Evolutionary conservation across 2,888 invertebrate species (phyloP), one percentile per base, ranked within the genome.

Genomic region (Drosophila planitibia): DNA sequence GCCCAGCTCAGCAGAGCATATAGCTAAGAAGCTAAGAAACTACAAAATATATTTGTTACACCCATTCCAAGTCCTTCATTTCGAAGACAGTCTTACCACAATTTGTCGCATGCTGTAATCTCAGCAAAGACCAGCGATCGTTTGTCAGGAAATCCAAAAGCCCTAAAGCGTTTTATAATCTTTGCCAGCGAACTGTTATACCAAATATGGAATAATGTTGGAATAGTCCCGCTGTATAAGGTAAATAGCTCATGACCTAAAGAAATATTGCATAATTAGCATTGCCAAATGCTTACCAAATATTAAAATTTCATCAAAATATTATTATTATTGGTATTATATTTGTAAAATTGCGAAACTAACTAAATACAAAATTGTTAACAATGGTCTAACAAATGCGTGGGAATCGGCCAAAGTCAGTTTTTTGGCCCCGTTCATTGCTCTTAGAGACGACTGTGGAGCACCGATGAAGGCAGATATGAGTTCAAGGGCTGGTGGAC

Each of bases 381-480:
- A 83, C 76, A 79, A 74, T 70, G 66, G 67, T 59, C 47, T 33
- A 67, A 65, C 58, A 72, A 76, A 74, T 88, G 81, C 57, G 74
- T 64, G 49, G 79, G 69, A 67, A 53, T 69, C 75, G 51, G 37
- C 39, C 68, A 65, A 64, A 80, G 65, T 63, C 59, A 70, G 64
- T 75, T 67, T 63, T 74, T 60, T 61, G 58, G 32, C 32, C 64
- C 30, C 62, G 62, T 54, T 58, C 64, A 19, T 25, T 61, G 58
- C 53, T 52, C 57, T 66, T 91, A 91, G 35, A 77, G 53, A 62
- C 89, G 89, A 57, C 76, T 76, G 39, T 86, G 89, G 51, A 91
- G 71, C 39, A 91, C 54, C 14, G 91, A 87, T 10, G 91, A 53
- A 3, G 91, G 91, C 70, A 91, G 65, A 52, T 91, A 91, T 28